Evolutionary conservation across 2,113 vertebrate genomes (phyloP).

Genomic region (Myrmecobius fasciatus): DNA sequence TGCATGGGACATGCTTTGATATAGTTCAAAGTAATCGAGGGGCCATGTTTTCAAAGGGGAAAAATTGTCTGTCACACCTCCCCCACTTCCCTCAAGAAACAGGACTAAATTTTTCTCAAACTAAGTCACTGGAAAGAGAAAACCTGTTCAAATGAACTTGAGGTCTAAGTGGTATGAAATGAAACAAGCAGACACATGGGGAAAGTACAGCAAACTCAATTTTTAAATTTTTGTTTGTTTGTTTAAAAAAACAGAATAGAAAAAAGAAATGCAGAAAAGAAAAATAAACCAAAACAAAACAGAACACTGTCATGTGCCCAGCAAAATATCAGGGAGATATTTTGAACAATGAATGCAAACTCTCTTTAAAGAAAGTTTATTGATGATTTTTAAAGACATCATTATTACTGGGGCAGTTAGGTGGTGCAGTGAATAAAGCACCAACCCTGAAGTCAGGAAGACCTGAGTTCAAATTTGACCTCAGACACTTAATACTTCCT

Average conservation of each 20-base stretch:
- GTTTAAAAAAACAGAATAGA: too few species aligned
- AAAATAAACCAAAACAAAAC: too few species aligned
- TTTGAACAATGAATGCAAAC: background rate
- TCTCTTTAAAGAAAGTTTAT: slow-evolving; percentile 25
- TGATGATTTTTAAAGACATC: background rate
- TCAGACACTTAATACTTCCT: too few species aligned
- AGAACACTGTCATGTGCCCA: too few species aligned
- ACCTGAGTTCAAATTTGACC: too few species aligned
- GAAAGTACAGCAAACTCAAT: slow-evolving; percentile 31
- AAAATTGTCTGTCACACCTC: slow-evolving; percentile 32
- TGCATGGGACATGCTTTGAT: slow-evolving; percentile 60
- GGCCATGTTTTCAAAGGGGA: slow-evolving; percentile 23
- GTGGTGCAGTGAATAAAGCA: too few species aligned
- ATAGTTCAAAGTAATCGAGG: slow-evolving; percentile 65
- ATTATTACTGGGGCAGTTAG: too few species aligned
- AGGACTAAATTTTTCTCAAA: slow-evolving; percentile 33
- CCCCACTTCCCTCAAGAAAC: slow-evolving; percentile 26
- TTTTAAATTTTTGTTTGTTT: background rate
- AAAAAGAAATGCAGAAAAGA: too few species aligned
- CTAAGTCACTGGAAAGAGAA: slow-evolving; percentile 49
- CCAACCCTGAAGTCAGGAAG: too few species aligned
- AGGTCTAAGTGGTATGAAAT: background rate
- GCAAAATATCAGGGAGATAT: too few species aligned
- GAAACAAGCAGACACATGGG: background rate
- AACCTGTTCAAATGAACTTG: slow-evolving; percentile 48